Conservation (phyloP, 2,797 vertebrate genomes). For the Sarcoramphus papa region DNA sequence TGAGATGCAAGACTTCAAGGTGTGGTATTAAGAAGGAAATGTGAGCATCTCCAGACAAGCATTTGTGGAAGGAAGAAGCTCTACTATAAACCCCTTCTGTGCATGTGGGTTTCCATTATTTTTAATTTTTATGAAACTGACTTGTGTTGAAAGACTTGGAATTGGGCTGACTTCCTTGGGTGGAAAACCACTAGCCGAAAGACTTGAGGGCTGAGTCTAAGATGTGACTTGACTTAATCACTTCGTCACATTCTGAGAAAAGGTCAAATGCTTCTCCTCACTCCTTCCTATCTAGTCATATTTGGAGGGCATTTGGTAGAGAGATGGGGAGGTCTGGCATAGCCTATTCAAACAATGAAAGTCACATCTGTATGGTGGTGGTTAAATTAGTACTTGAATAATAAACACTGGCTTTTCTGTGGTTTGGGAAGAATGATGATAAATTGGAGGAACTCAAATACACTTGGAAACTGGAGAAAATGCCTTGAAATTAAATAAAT, state of each 20-base stretch:
- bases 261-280: not conserved
- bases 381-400: not conserved
- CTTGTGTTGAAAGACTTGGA: not conserved
- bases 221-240: not conserved
- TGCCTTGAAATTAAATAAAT: not conserved
- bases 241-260: not conserved
- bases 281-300: not conserved
- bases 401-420: not conserved
- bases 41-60: not conserved
- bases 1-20: not conserved
- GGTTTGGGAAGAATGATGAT: not conserved
- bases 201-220: not conserved
- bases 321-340: not conserved
- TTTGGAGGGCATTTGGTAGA: not conserved
- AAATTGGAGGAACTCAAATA: not conserved
- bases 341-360: not conserved
- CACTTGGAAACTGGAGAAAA: not conserved
- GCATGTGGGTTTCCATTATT: not conserved
- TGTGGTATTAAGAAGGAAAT: not conserved
- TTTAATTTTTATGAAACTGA: not conserved
- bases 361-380: not conserved
- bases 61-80: not conserved
- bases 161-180: not conserved
- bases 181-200: not conserved
- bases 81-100: not conserved